Evolutionary conservation across 30 jellyfish, hydroid and myxozoan species (phyloP), one percentile per base, ranked within the genome.

Genomic region (Mastigias papua): DNA sequence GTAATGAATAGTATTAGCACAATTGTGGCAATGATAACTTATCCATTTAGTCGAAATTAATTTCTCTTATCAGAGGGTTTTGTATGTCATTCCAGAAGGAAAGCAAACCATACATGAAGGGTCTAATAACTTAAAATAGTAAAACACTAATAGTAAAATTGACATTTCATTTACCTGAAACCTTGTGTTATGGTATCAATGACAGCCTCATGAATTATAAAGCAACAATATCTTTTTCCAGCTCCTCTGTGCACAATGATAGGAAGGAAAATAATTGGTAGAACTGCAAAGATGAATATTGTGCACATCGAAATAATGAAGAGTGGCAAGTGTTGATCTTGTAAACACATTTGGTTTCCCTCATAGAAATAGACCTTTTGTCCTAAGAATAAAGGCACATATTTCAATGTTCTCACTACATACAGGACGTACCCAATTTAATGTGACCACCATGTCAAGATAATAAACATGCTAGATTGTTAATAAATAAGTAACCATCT

Each of bases 301-400:
- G 69, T 70, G 25, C 68, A 4, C 7, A 49, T 80, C 57, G 94
- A 82, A 15, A 86, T 23, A 28, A 73, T 20, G 61, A 72, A 72
- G 17, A 86, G 64, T 23, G 50, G 75, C 30, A 73, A 48, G 37
- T 86, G 94, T 48, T 42, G 66, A 11, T 89, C 94, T 32, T 63
- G 67, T 6, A 15, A 51, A 2, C 94, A 86, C 54, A 72, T 89
- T 68, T 76, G 64, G 37, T 82, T 86, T 19, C 94, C 94, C 57
- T 86, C 94, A 49, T 71, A 70, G 81, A 69, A 86, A 42, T 72
- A 86, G 23, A 86, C 89, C 26, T n/a, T 58, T 49, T 73, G 51
- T 21, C 74, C 94, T 86, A 50, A 42, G 13, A 42, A 4, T 15
- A 42, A 42, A 42, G 7, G 54, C 7, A 15, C 7, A 42, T 15